Conservation (phyloP, 2,888 invertebrate species). For the Microplitis manilae region DNA sequence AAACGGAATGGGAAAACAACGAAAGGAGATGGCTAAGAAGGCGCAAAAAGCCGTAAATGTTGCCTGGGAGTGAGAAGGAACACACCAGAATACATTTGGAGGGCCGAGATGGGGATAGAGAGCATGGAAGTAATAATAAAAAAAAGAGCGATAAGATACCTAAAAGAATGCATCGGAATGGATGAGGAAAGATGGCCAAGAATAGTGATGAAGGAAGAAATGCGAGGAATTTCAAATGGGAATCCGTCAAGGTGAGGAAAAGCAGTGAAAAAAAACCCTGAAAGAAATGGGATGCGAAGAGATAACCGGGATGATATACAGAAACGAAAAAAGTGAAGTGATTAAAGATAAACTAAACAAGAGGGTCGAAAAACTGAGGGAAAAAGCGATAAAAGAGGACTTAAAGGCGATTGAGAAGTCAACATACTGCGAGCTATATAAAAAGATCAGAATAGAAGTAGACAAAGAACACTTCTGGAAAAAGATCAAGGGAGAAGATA, state of each 20-base stretch:
- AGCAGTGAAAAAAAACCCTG: background rate
- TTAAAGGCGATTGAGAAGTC: conserved; percentile 9
- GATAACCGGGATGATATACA: no score
- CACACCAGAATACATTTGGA: conserved; percentile 16
- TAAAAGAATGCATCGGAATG: no score
- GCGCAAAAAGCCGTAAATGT: no score
- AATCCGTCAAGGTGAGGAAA: conserved; percentile 4
- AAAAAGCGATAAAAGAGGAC: background rate
- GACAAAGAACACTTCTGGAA: conserved; percentile 15
- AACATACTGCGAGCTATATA: conserved; percentile 27
- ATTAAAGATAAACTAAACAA: background rate
- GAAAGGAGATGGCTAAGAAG: no score
- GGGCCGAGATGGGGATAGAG: background rate
- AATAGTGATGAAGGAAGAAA: background rate
- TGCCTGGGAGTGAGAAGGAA: conserved; percentile 13
- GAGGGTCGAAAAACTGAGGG: background rate
- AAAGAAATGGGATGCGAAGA: no score
- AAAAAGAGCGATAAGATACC: no score
- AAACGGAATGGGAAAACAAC: background rate
- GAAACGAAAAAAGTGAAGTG: background rate
- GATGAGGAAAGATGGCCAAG: conserved; percentile 5
- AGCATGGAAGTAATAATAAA: no score
- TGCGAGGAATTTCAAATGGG: background rate
- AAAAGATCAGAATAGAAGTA: background rate
- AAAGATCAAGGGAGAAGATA: conserved; percentile 7